These are phyloP conservation scores for Physocephala rufipes DNA, from an alignment of 2,888 invertebrate species.

Conservation along the genomic window DNA sequence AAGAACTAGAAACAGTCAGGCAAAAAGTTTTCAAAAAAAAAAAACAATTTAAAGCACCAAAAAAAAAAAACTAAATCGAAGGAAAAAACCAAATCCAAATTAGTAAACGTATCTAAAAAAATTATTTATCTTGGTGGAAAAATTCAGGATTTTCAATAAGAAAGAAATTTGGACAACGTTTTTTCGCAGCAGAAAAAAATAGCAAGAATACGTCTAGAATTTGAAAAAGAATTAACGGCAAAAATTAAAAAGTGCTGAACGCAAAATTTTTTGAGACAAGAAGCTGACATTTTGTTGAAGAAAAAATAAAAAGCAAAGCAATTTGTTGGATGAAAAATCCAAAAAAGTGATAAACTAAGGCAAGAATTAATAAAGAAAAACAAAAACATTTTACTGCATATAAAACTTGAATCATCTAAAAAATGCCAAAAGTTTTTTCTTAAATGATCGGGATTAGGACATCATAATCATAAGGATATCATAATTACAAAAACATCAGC, in stretches of 20 bases:
- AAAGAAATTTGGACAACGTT: slow-evolving; percentile 43
- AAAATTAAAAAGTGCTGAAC: slow-evolving; percentile 37
- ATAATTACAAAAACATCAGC: too few species aligned
- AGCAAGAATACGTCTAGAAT: slow-evolving; percentile 41
- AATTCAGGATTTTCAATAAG: not conserved
- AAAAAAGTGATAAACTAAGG: slow-evolving; percentile 49
- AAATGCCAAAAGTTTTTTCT: slow-evolving; percentile 47
- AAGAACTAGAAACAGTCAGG: slow-evolving; percentile 17
- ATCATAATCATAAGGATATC: too few species aligned
- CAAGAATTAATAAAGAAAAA: slow-evolving; percentile 44
- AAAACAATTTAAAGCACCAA: slow-evolving; percentile 21
- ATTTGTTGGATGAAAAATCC: slow-evolving; percentile 43
- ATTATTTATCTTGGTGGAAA: not conserved
- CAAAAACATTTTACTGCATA: slow-evolving; percentile 46
- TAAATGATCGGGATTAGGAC: too few species aligned
- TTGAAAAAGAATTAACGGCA: slow-evolving; percentile 32
- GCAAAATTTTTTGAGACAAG: slow-evolving; percentile 23
- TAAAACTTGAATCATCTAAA: slow-evolving; percentile 49
- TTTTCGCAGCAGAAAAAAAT: slow-evolving; percentile 45
- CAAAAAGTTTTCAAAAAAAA: slow-evolving; percentile 41
- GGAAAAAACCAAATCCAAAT: slow-evolving; percentile 29
- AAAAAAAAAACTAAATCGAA: slow-evolving; percentile 38
- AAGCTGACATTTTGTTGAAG: slow-evolving; percentile 35
- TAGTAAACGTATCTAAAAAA: slow-evolving; percentile 35
- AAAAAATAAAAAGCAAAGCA: slow-evolving; percentile 34